Base-by-base conservation (phyloP, 2,113 vertebrate species). In the Notarius quadriscutis region DNA sequence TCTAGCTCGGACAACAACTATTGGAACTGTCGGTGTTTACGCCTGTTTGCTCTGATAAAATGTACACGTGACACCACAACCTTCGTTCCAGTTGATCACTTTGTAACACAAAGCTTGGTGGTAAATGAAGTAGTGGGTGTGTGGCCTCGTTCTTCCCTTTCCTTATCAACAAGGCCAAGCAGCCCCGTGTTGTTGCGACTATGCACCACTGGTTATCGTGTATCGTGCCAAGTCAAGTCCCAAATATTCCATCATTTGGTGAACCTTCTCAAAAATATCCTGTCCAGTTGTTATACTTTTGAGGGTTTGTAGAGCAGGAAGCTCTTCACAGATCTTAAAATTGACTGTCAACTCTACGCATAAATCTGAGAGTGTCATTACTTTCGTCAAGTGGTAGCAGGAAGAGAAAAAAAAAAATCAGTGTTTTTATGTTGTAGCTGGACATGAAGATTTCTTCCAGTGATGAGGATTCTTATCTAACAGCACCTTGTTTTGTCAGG, bases 11-110 rank as follows among this genome's bases (percentile, higher is more conserved):
- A 12, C 25, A 48, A 86, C 63, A 41, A 84, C 57, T 77, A 84
- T 51, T 25, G 22, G 51, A 89, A 84, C 74, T 91, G 34, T 53
- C 55, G 9, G 20, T 88, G 86, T 30, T 89, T 88, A 69, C 84
- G 83, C 58, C 55, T 8, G 1, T 88, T 75, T 65, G 82, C 78
- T 85, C 88, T 11, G 81, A 53, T 53, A 11, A 7, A 53, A 53
- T 7, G 51, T 11, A 53, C 51, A 53, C 84, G 87, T 27, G 78
- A 86, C 63, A 89, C 62, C 53, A 87, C 89, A 50, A 84, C 88
- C 55, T 89, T 89, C 86, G 89, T 84, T 72, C 87, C 86, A 86
- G 67, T 88, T 81, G n/a, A 90, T 0, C 10, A 75, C 85, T 88
- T 71, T 12, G 67, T 30, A 6, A 50, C 72, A 50, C 34, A 86